Evolutionary conservation across 1,140 invertebrate species (phyloP), one percentile per base, ranked within the genome.

Genomic region (Neodiprion virginianus): DNA sequence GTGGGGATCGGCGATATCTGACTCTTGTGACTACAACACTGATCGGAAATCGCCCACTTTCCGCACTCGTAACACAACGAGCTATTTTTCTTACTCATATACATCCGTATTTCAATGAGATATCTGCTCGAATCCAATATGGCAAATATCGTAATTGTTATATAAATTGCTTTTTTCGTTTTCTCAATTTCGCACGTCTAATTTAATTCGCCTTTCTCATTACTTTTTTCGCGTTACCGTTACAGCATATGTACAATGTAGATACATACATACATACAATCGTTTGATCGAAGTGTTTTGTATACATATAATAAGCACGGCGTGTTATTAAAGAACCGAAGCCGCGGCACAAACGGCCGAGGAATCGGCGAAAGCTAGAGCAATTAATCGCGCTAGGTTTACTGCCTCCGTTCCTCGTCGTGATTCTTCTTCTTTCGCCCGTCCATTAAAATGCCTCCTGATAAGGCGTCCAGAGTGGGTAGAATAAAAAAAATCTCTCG

Each of bases 281-380:
- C 17, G 17, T 21, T 21, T 21, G 17, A 21, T 21, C 17, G 17
- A 21, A 21, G 17, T 21, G 17, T n/a, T n/a, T 11, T 10, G 17
- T 21, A 21, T 21, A 21, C 17, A 21, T 21, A 21, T 21, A 21
- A 21, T 21, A 21, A 21, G 17, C 7, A 8, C 53, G 53, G 5
- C n/a, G 53, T 17, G 11, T 61, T 17, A 40, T 40, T 5, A 40
- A 40, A 2, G 28, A 40, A 40, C 28, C 28, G 53, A 61, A 17
- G 8, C 53, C 53, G 28, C 28, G 5, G 28, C 28, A 40, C 28
- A 40, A 40, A 40, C 28, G 2, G 28, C 28, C 5, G 53, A 8
- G n/a, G 53, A 61, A 61, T 61, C 53, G 53, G 53, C 53, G 53
- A 61, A 61, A 61, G 53, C 53, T 61, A 61, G 53, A 61, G 53